Percentiles rank a stretch among this genome's conserved stretches.
These are phyloP conservation scores for Arenaria interpres DNA, from an alignment of 2,113 vertebrate genomes.

Conservation along the genomic window DNA sequence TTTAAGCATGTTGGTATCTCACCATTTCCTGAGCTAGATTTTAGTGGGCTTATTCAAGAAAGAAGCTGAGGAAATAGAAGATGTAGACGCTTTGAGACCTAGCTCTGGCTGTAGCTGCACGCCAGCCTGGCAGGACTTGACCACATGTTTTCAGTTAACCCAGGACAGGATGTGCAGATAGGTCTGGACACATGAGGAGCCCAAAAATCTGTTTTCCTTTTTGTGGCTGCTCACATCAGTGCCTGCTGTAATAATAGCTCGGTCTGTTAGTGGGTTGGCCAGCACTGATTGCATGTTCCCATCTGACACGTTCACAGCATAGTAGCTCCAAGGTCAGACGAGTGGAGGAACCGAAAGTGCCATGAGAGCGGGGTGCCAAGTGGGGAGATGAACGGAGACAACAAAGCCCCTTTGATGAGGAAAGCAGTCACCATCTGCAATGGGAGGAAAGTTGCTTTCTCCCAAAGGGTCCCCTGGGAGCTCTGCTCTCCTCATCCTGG, in stretches of 20 bases:
- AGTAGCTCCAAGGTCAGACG: background rate
- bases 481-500: background rate
- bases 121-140: background rate
- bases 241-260: slow-evolving; percentile 8
- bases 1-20: background rate
- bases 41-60: background rate
- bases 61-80: background rate
- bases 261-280: background rate
- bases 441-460: background rate
- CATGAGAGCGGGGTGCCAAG: background rate
- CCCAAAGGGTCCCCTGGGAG: background rate
- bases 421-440: background rate
- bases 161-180: slow-evolving; percentile 13
- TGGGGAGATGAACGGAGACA: background rate
- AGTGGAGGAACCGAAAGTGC: background rate
- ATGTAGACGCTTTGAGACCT: background rate
- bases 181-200: background rate
- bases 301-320: background rate
- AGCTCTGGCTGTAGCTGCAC: background rate
- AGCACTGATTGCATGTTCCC: background rate
- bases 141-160: slow-evolving; percentile 40
- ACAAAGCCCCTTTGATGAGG: background rate
- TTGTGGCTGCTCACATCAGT: slow-evolving; percentile 38
- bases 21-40: slow-evolving; percentile 12
- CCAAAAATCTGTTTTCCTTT: slow-evolving; percentile 24